phyloP scores from a whole-genome alignment of 1,140 invertebrate genomes.

The Brachionus paranguensis region DNA sequence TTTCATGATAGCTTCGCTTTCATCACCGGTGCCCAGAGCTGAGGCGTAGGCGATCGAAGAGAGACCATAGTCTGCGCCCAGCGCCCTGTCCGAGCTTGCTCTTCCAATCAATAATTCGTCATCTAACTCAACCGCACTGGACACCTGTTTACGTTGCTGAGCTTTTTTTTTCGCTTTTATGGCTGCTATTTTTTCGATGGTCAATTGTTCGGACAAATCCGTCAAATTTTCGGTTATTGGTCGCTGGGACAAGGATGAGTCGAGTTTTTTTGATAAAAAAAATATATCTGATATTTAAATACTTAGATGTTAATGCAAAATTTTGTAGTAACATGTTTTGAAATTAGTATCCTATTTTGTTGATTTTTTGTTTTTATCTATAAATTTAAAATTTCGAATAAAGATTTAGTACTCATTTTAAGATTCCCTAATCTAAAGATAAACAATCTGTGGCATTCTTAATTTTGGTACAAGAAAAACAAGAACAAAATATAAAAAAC shows the following conservation, averaged over 20 bases:
- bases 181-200: constrained; percentile 92
- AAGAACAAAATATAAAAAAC: no score
- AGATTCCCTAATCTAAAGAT: no score
- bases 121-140: constrained; percentile 48
- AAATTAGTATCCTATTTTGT: no score
- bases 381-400: no score
- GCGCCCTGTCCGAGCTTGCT: neutral
- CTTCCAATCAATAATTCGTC: neutral
- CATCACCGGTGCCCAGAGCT: neutral
- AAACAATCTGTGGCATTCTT: no score
- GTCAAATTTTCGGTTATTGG: constrained; percentile 30
- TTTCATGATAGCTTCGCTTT: constrained; percentile 41
- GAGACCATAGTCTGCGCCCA: neutral
- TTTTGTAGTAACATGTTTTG: no score
- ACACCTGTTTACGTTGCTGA: constrained; percentile 91
- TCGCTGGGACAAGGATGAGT: neutral
- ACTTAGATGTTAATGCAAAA: no score
- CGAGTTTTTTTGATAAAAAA: neutral
- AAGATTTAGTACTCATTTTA: no score
- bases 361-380: no score
- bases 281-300: no score
- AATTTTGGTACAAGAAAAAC: no score
- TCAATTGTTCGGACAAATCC: constrained; percentile 65
- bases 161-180: constrained; percentile 94
- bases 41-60: neutral